Percentiles rank a stretch among this genome's conserved stretches.
These are phyloP conservation scores for Bos taurus DNA, from an alignment of 2,113 vertebrate genomes.

Conservation along the genomic window DNA sequence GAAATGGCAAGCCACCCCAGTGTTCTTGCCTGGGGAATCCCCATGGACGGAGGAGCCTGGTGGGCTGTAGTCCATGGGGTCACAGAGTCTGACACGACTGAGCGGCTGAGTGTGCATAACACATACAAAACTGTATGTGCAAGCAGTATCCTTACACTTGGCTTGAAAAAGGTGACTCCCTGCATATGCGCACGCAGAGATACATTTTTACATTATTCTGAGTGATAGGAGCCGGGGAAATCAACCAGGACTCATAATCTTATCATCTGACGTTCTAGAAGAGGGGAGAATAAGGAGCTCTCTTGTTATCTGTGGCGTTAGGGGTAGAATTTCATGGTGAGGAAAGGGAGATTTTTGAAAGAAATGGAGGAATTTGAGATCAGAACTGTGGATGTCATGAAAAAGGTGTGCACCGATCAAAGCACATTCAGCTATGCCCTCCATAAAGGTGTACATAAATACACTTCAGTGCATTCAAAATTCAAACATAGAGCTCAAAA, in stretches of 20 bases:
- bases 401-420: fast-evolving
- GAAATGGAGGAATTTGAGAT: too few relatives aligned
- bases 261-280: neutral
- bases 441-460: too few relatives aligned
- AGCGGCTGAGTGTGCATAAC: fast-evolving
- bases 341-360: neutral
- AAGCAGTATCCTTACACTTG: neutral
- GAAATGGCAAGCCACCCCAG: neutral
- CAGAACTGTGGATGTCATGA: too few relatives aligned
- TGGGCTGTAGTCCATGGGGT: neutral
- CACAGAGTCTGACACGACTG: fast-evolving
- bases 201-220: neutral
- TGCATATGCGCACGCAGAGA: fast-evolving
- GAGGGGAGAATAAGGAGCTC: neutral
- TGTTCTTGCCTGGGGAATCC: neutral
- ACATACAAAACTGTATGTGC: neutral
- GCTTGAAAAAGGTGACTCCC: neutral
- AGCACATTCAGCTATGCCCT: too few relatives aligned
- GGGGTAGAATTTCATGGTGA: neutral
- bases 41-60: neutral
- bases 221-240: fast-evolving
- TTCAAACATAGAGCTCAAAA: too few relatives aligned
- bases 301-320: fast-evolving
- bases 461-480: too few relatives aligned
- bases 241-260: neutral